A percentile compares a stretch with the other conserved stretches of the same genome.
Conservation (phyloP, 2,113 vertebrate species). For the Cephalopholis sonnerati region DNA sequence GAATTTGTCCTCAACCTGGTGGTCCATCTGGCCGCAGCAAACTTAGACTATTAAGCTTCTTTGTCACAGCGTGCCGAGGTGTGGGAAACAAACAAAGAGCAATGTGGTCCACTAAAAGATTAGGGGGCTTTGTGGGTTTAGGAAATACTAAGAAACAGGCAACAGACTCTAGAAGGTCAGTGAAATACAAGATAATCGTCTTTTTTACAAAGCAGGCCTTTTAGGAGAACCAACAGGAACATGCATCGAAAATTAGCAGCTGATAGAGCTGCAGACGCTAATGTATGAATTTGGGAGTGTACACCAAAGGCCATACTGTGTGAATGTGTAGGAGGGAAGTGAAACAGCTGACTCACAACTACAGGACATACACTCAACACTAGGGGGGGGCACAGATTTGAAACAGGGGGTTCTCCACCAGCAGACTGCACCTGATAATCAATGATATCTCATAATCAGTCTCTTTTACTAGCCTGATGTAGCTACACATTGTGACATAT, state of each 20-base stretch:
- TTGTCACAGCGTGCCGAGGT: constrained; percentile 57
- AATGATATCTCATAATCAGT: too few species aligned
- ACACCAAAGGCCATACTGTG: not conserved
- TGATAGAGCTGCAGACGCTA: not conserved
- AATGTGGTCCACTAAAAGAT: constrained; percentile 54
- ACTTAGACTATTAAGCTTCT: constrained; percentile 76
- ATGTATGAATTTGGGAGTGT: not conserved
- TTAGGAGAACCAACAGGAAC: not conserved
- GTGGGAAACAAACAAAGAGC: constrained; percentile 71
- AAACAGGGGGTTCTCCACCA: too few species aligned
- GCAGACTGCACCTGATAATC: too few species aligned
- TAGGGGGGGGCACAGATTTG: too few species aligned
- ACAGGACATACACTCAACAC: not conserved
- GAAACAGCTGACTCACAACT: not conserved
- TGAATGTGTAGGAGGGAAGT: not conserved
- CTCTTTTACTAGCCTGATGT: too few species aligned
- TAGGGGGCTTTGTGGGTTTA: constrained; percentile 54
- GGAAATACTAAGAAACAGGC: constrained; percentile 31
- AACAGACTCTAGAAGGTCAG: not conserved
- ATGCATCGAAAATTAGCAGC: not conserved
- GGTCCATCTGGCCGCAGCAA: constrained; percentile 69
- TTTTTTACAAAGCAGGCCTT: not conserved
- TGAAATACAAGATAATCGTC: constrained; percentile 4
- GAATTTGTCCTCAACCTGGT: constrained; percentile 23
- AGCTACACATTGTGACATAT: too few species aligned